Evolutionary conservation across 2,888 invertebrate genomes (phyloP).

Genomic region (Hermaeophaga mercurialis): DNA sequence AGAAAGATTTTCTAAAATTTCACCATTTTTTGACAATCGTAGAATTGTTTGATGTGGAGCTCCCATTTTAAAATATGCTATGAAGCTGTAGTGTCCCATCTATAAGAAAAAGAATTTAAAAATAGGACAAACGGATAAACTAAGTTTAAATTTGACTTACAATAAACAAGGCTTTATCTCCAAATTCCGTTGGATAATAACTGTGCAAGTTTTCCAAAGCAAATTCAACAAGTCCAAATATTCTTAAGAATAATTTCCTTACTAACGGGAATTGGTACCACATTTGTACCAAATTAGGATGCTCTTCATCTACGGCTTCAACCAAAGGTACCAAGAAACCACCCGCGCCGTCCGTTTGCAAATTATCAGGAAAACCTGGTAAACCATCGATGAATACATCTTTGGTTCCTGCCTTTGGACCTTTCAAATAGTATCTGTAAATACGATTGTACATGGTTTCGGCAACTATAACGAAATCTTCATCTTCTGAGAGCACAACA

Average conservation of each 20-base stretch:
- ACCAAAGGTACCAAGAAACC: conserved; percentile 71
- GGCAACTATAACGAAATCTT: conserved; percentile 78
- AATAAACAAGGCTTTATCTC: conserved; percentile 66
- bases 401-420: conserved; percentile 71
- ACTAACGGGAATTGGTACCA: conserved; percentile 67
- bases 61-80: conserved; percentile 39
- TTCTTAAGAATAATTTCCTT: conserved; percentile 68
- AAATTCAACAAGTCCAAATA: conserved; percentile 65
- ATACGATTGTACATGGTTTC: conserved; percentile 74
- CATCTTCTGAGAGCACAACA: conserved; percentile 77
- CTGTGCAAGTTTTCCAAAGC: conserved; percentile 68
- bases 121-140: neutral
- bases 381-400: conserved; percentile 83
- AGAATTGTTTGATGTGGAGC: conserved; percentile 64
- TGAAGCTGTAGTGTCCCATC: conserved; percentile 69
- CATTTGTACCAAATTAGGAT: conserved; percentile 63
- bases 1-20: conserved; percentile 71
- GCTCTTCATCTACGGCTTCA: conserved; percentile 60
- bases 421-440: conserved; percentile 78
- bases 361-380: conserved; percentile 75
- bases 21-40: conserved; percentile 73
- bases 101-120: conserved; percentile 52
- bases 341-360: conserved; percentile 60
- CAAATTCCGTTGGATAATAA: conserved; percentile 68
- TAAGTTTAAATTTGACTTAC: conserved; percentile 54